A percentile compares a stretch with the other conserved stretches of the same genome.
Conservation (phyloP, 2,888 invertebrate species). For the Drosophila niveifrons region DNA sequence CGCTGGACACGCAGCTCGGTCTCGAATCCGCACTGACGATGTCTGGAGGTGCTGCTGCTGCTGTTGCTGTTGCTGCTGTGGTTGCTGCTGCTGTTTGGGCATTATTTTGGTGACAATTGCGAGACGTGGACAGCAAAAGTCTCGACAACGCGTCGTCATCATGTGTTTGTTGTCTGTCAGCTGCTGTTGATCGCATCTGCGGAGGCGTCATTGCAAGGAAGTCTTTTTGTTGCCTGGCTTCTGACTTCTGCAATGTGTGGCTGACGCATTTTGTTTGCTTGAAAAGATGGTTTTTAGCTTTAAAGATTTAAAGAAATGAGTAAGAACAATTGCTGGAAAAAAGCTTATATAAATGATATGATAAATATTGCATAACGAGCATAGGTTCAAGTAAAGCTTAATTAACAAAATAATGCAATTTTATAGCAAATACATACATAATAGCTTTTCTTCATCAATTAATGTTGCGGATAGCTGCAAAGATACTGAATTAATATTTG, state of each 20-base stretch:
- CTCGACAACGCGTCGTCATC: conserved; percentile 15
- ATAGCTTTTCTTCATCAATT: too few species aligned
- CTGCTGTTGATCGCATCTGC: conserved; percentile 47
- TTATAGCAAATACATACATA: too few species aligned
- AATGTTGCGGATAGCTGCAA: too few species aligned
- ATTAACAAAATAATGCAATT: too few species aligned
- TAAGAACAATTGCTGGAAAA: not conserved
- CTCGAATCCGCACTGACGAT: conserved; percentile 56
- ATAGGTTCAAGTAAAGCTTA: too few species aligned
- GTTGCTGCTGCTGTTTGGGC: conserved; percentile 33
- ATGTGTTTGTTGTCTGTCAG: conserved; percentile 22
- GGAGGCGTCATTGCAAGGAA: conserved; percentile 52
- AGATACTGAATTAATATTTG: too few species aligned
- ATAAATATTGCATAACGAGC: too few species aligned
- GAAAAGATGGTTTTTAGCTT: not conserved
- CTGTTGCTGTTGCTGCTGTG: conserved; percentile 16
- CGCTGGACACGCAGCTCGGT: not conserved
- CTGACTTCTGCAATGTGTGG: not conserved
- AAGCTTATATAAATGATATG: not conserved
- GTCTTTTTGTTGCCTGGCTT: not conserved
- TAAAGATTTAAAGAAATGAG: not conserved
- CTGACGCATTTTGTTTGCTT: not conserved
- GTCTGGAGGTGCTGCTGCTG: conserved; percentile 34
- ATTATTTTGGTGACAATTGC: conserved; percentile 70
- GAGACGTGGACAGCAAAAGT: conserved; percentile 32